Evolutionary conservation across 1,140 invertebrate genomes (phyloP), one percentile per base, ranked within the genome.

Genomic region (Neodiprion virginianus): DNA sequence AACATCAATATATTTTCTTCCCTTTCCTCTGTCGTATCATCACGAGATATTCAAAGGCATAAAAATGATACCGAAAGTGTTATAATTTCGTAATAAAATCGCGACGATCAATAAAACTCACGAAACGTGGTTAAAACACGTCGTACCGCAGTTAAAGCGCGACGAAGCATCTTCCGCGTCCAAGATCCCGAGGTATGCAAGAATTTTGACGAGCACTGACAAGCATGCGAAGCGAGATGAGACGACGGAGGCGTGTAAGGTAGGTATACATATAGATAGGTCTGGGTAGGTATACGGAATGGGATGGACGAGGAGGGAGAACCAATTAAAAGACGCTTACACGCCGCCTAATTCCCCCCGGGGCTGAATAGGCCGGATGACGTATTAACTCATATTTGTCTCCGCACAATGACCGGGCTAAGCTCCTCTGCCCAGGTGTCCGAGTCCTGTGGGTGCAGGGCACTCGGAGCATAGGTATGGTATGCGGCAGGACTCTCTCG

Each of bases 301-400:
- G 28, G 28, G 28, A 40, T 3, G 71, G 28, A 40, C 28, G 28
- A 40, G 66, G 40, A 71, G 75, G 69, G 72, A 72, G 79, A 80
- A 81, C 81, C 85, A 87, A 88, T 88, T 88, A 88, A 85, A 86
- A 84, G 75, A 76, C 84, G 86, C 86, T 87, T 86, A 86, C 83
- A 82, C 82, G 79, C 76, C 77, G 80, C 75, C 81, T 85, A 86
- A 86, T 85, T 86, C 82, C 76, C 68, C 72, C 75, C 74, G 71
- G 75, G 61, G 72, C 73, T 83, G 81, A 86, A 87, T 85, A 80
- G 82, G 74, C 79, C 72, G 81, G 81, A 86, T 87, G 86, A 88
- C 83, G 83, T 85, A 88, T 88, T 87, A 87, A 82, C 83, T 86
- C 85, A 84, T 87, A 87, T 87, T 88, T 87, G 85, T 87, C 84